phyloP scores from a whole-genome alignment of 2,113 vertebrate species.

The Colaptes auratus region DNA sequence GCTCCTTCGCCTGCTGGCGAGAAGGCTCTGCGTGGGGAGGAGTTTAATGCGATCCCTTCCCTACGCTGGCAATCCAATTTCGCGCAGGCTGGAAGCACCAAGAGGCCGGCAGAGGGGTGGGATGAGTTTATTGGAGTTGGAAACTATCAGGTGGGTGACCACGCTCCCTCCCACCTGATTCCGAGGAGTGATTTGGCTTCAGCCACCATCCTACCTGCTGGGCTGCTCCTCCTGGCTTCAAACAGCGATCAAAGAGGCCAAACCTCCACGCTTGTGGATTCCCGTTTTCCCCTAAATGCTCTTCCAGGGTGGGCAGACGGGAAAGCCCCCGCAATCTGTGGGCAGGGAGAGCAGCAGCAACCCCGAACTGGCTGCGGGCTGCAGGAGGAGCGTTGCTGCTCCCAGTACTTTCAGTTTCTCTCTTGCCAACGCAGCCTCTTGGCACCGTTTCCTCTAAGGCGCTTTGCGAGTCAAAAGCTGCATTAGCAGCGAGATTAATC shows the following conservation, averaged over 20 bases:
- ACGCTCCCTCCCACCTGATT: not conserved
- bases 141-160: not conserved
- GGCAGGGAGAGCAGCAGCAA: fast-evolving
- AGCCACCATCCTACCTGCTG: not conserved
- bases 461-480: conserved; percentile 9
- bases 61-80: not conserved
- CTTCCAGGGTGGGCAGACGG: not conserved
- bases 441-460: not conserved
- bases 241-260: fast-evolving
- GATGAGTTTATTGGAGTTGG: not conserved
- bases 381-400: not conserved
- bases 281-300: not conserved
- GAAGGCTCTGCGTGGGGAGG: not conserved
- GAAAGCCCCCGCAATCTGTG: not conserved
- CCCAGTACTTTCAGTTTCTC: conserved; percentile 51
- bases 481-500: not conserved
- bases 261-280: not conserved
- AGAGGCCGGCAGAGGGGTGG: fast-evolving
- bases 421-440: not conserved
- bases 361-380: fast-evolving
- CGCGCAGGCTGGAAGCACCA: not conserved
- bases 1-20: not conserved
- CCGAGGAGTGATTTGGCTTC: not conserved
- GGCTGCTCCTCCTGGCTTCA: not conserved
- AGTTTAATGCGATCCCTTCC: not conserved